phyloP scores from a whole-genome alignment of 1,140 invertebrate genomes.

The Drosophila ananassae region DNA sequence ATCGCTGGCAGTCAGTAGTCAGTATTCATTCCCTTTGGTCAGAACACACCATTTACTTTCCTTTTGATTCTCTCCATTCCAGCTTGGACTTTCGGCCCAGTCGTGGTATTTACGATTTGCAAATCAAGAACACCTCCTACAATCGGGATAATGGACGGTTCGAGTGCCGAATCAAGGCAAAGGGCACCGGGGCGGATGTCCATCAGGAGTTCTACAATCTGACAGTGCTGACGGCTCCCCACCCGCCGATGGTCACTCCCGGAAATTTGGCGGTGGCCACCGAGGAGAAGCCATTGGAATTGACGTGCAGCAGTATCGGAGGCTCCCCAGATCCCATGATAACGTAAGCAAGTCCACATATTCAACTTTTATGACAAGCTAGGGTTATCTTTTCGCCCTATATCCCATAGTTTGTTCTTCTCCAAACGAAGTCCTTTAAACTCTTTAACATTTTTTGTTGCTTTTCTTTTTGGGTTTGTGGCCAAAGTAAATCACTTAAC shows the following conservation, averaged over 20 bases:
- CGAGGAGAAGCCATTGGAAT: slow-evolving; percentile 90
- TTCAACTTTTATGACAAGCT: neutral
- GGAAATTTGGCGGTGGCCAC: slow-evolving; percentile 89
- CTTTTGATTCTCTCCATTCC: slow-evolving; percentile 60
- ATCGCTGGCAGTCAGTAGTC: slow-evolving; percentile 20
- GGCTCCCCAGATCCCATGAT: slow-evolving; percentile 95
- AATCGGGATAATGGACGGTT: slow-evolving; percentile 96
- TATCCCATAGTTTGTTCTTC: neutral
- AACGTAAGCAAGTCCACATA: slow-evolving; percentile 85
- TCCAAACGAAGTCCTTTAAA: neutral
- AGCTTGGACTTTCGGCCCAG: slow-evolving; percentile 90
- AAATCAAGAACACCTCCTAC: slow-evolving; percentile 94
- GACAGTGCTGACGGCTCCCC: slow-evolving; percentile 94
- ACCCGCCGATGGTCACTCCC: slow-evolving; percentile 90
- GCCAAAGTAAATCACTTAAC: slow-evolving; percentile 80
- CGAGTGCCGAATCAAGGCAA: slow-evolving; percentile 94
- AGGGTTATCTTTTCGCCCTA: too few relatives aligned
- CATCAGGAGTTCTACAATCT: slow-evolving; percentile 93
- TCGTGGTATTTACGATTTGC: slow-evolving; percentile 93
- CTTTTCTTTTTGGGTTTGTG: slow-evolving; percentile 18
- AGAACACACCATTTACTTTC: slow-evolving; percentile 12
- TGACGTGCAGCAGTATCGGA: slow-evolving; percentile 92
- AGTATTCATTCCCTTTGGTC: slow-evolving; percentile 17
- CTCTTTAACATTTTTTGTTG: neutral
- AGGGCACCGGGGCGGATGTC: slow-evolving; percentile 92